These are phyloP conservation scores for Malurus melanocephalus DNA, from an alignment of 2,113 vertebrate species.

Conservation along the genomic window DNA sequence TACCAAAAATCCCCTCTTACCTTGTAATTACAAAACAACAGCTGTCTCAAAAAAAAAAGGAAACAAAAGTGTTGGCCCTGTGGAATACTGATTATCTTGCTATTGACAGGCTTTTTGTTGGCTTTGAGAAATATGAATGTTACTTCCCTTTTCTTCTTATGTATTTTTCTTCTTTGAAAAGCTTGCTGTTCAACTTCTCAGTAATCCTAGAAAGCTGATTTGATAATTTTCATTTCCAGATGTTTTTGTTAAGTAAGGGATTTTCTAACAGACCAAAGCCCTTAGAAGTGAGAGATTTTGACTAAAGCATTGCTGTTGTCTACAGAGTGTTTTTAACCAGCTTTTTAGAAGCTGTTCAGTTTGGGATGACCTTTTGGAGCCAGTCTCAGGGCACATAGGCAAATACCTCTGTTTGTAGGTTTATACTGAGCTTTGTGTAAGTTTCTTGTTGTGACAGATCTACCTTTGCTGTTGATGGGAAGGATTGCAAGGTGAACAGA, in stretches of 20 bases:
- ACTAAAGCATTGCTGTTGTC: background rate
- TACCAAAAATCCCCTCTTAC: background rate
- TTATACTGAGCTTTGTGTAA: background rate
- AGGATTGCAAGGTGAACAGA: slow-evolving; percentile 76
- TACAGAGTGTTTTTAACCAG: background rate
- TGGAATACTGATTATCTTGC: background rate
- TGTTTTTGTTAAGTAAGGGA: background rate
- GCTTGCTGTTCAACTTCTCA: background rate
- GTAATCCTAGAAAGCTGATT: background rate
- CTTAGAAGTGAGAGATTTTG: background rate
- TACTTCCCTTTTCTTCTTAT: background rate
- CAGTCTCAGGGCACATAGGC: background rate
- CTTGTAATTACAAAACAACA: background rate
- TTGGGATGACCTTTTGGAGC: background rate
- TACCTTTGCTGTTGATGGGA: slow-evolving; percentile 84
- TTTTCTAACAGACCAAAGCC: background rate
- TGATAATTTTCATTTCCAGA: background rate
- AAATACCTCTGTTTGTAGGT: background rate
- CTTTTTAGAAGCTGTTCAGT: background rate
- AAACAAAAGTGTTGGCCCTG: background rate
- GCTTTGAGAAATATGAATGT: background rate
- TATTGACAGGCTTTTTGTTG: background rate
- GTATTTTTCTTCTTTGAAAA: background rate
- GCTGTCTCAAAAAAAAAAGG: background rate
- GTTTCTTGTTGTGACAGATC: slow-evolving; percentile 70